Evolutionary conservation across 2,797 vertebrate genomes (phyloP), one percentile per base, ranked within the genome.

Genomic region (Sebastiscus tertius): DNA sequence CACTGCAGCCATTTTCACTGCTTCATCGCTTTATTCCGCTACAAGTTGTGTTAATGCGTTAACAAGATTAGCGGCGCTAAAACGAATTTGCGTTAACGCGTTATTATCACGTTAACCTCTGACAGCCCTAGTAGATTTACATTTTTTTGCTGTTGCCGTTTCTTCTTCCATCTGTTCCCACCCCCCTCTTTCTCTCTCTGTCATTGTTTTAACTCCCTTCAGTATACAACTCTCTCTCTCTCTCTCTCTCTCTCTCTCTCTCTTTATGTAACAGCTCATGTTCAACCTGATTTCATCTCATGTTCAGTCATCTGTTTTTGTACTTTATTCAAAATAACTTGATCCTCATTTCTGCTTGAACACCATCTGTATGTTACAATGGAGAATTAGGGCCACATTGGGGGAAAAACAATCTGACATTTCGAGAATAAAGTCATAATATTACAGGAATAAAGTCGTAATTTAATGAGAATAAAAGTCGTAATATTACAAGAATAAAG

Each of bases 181-280:
- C 9, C 56, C 4, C 24, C 4, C 55, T 12, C 31, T 26, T 10
- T 36, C 13, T 39, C 49, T 63, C 61, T 42, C 55, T 60, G 27
- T 58, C 49, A 34, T 74, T 63, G 46, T 64, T 75, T 70, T 16
- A 49, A 33, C 72, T 67, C 24, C 6, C 58, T 60, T 60, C 26
- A 10, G 27, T 33, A 6, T 60, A 60, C 58, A 9, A 20, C 31
- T 62, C 31, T 69, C n/a, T 36, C 9, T 31, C 39, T 27, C 26
- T 72, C 26, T 33, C 8, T 29, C 36, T 49, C 36, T 76, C 39
- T 63, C n/a, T n/a, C n/a, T n/a, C n/a, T n/a, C n/a, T 36, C 42
- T 69, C 42, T 65, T 70, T 83, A 75, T 70, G 60, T 79, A 79
- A 65, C 56, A 39, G 14, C 14, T 72, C 16, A 8, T n/a, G 11